Evolutionary conservation across 2,888 invertebrate genomes (phyloP).

Genomic region (Mystacides longicornis): DNA sequence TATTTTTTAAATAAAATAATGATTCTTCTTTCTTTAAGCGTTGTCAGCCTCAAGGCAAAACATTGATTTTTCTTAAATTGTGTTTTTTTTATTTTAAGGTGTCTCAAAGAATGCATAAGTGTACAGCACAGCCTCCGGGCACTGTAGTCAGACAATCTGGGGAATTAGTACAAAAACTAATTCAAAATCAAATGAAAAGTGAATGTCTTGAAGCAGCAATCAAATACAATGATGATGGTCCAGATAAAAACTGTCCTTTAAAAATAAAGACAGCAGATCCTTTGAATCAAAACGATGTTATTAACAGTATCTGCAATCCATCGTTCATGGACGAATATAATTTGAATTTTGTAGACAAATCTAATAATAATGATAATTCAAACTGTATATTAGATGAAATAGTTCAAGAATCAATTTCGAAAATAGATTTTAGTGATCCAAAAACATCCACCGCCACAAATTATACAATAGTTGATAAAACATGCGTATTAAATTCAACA

Average conservation of each 20-base stretch:
- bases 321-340: conserved; percentile 33
- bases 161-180: conserved; percentile 45
- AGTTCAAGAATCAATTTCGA: conserved; percentile 37
- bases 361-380: conserved; percentile 12
- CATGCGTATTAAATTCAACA: conserved; percentile 23
- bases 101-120: conserved; percentile 77
- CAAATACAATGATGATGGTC: neutral
- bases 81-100: conserved; percentile 44
- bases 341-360: conserved; percentile 26
- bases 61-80: neutral
- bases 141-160: conserved; percentile 46
- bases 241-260: neutral
- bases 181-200: conserved; percentile 35
- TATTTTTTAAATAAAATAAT: too few relatives aligned
- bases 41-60: neutral
- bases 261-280: neutral
- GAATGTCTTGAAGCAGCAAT: neutral
- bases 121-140: conserved; percentile 56
- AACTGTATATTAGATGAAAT: conserved; percentile 34
- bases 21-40: neutral
- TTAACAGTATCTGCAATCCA: conserved; percentile 1
- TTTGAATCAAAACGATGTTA: neutral
- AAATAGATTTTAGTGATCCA: conserved; percentile 32
- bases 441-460: conserved; percentile 6
- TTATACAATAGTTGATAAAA: conserved; percentile 9